Evolutionary conservation across 2,888 invertebrate genomes (phyloP).

Genomic region (Toxonevra muliebris): DNA sequence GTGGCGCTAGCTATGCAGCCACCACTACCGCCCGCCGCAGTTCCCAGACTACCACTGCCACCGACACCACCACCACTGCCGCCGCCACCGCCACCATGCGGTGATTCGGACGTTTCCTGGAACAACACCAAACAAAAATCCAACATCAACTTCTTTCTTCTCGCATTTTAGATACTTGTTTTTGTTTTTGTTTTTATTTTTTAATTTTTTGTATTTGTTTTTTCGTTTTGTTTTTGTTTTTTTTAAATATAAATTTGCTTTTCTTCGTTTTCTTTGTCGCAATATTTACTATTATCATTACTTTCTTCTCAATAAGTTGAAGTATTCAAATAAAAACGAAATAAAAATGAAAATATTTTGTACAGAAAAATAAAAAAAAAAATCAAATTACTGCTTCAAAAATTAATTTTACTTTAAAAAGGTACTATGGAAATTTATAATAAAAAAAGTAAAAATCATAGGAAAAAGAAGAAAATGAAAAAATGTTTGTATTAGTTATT

Average conservation of each 20-base stretch:
- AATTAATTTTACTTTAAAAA: conserved; percentile 27
- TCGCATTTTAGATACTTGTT: conserved; percentile 50
- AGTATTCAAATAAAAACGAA: too few relatives aligned
- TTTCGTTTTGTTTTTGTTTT: conserved; percentile 41
- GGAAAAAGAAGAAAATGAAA: conserved; percentile 37
- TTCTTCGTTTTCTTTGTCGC: conserved; percentile 44
- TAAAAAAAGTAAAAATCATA: conserved; percentile 31
- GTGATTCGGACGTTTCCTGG: conserved; percentile 81
- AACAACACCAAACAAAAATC: conserved; percentile 81
- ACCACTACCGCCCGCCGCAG: conserved; percentile 39
- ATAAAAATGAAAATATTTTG: conserved; percentile 30
- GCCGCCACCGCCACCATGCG: conserved; percentile 73
- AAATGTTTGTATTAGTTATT: conserved; percentile 5
- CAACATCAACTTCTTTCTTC: conserved; percentile 86
- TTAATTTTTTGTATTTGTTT: conserved; percentile 37
- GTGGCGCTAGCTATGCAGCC: conserved; percentile 32
- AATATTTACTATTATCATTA: conserved; percentile 1
- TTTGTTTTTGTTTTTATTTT: conserved; percentile 41
- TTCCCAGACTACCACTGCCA: conserved; percentile 46
- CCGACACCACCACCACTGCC: conserved; percentile 51
- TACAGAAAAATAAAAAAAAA: conserved; percentile 23
- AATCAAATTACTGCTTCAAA: conserved; percentile 28
- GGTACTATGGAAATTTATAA: neutral
- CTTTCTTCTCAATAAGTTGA: too few relatives aligned
- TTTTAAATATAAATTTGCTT: conserved; percentile 39